These are phyloP conservation scores for Antennarius maculatus DNA, from an alignment of 2,797 vertebrate species.

Conservation along the genomic window DNA sequence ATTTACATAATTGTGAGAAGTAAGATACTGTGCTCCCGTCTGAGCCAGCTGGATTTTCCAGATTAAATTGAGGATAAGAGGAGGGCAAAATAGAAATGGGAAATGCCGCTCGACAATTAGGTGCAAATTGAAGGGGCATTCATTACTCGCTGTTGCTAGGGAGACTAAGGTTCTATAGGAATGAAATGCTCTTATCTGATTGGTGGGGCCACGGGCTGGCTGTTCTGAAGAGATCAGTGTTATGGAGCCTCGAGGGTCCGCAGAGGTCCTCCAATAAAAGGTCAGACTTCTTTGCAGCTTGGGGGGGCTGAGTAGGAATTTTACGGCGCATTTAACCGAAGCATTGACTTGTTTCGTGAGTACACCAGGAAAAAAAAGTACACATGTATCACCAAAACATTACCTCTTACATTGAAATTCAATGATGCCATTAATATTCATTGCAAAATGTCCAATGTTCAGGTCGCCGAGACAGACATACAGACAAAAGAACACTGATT, in stretches of 20 bases:
- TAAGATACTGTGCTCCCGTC: conserved; percentile 70
- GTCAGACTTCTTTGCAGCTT: conserved; percentile 30
- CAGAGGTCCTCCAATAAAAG: conserved; percentile 44
- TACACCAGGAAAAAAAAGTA: conserved; percentile 29
- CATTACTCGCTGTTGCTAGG: conserved; percentile 89
- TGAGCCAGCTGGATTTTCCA: conserved; percentile 49
- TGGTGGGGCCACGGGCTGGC: conserved; percentile 82
- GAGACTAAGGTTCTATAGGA: conserved; percentile 85
- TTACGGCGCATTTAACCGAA: conserved; percentile 8
- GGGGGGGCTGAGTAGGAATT: conserved; percentile 40
- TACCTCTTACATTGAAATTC: conserved; percentile 54
- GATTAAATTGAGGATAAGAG: conserved; percentile 48
- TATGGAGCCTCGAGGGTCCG: conserved; percentile 52
- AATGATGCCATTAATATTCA: conserved; percentile 58
- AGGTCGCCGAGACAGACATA: conserved; percentile 57
- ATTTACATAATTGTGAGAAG: conserved; percentile 64
- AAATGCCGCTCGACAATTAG: conserved; percentile 86
- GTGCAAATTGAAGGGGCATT: conserved; percentile 87
- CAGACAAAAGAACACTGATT: conserved; percentile 63
- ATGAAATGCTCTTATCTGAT: conserved; percentile 83
- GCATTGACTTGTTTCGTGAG: conserved; percentile 20
- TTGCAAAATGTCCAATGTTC: conserved; percentile 61
- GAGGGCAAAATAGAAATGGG: conserved; percentile 67
- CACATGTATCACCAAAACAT: conserved; percentile 57
- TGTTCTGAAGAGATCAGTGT: conserved; percentile 71